Conservation (phyloP, 92 coral and sea anemone species). For the Phenganax marumi region DNA sequence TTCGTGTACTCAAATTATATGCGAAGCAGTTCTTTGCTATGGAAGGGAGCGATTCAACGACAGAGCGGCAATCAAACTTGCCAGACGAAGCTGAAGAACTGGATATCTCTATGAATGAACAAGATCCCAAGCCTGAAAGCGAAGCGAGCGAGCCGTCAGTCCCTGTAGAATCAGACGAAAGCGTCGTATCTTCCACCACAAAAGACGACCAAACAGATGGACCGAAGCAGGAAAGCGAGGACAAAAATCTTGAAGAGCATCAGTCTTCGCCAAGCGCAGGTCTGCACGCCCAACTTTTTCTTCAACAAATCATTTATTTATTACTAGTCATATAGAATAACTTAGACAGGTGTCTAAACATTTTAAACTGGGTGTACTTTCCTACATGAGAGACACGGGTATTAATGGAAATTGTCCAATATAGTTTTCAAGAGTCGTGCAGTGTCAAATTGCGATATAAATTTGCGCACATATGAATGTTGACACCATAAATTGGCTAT, state of each 20-base stretch:
- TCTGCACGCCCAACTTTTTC: constrained; percentile 15
- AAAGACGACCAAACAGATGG: constrained; percentile 15
- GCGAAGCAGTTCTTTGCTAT: not conserved
- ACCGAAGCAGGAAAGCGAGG: constrained; percentile 2
- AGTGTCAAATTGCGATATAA: not conserved
- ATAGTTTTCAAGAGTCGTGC: not conserved
- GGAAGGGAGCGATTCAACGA: constrained; percentile 10
- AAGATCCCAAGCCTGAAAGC: not conserved
- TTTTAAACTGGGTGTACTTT: not conserved
- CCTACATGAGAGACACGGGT: not conserved
- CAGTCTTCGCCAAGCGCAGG: constrained; percentile 8
- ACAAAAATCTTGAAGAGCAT: constrained; percentile 22
- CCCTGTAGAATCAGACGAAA: constrained; percentile 27
- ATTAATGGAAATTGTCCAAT: not conserved
- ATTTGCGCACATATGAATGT: not conserved
- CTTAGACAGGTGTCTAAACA: constrained; percentile 1
- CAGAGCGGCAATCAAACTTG: not conserved
- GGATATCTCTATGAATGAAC: not conserved
- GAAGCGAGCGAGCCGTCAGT: constrained; percentile 8
- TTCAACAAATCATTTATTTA: constrained; percentile 12
- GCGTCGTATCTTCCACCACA: not conserved
- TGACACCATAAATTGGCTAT: too few species aligned
- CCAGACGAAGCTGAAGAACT: constrained; percentile 4
- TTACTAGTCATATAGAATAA: not conserved
- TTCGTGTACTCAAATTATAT: not conserved